phyloP scores from a whole-genome alignment of 2,888 invertebrate species.

The Liodrosophila aerea region DNA sequence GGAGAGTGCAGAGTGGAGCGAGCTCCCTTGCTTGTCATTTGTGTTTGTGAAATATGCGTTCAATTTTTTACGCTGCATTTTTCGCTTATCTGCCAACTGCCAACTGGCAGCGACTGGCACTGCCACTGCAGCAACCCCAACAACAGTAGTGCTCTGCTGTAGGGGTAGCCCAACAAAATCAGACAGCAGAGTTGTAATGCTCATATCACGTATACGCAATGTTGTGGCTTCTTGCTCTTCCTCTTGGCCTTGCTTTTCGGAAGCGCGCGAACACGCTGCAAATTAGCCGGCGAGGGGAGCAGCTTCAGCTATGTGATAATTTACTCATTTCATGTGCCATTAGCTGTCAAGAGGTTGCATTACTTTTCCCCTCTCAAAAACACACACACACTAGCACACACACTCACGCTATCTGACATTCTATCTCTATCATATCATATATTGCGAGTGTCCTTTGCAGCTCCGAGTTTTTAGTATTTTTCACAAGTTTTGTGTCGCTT shows the following conservation, averaged over 20 bases:
- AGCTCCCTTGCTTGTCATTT: conserved; percentile 55
- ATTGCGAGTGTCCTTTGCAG: conserved; percentile 1
- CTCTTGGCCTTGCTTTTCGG: too few relatives aligned
- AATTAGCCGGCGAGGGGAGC: conserved; percentile 56
- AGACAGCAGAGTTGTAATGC: conserved; percentile 45
- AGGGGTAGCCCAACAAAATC: conserved; percentile 22
- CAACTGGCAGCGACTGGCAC: conserved; percentile 57
- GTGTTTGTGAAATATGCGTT: conserved; percentile 75
- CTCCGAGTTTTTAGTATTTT: conserved; percentile 8
- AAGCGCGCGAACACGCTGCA: conserved; percentile 57
- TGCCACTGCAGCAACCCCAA: conserved; percentile 13
- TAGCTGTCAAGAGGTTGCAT: conserved; percentile 61
- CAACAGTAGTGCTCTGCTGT: not conserved
- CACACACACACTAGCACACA: too few relatives aligned
- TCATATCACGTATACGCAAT: conserved; percentile 75
- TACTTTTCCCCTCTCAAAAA: conserved; percentile 3
- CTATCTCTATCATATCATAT: not conserved
- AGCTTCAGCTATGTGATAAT: conserved; percentile 62
- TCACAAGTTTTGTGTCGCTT: conserved; percentile 40
- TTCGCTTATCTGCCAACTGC: conserved; percentile 68
- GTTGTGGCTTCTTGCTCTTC: conserved; percentile 72
- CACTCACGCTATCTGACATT: not conserved
- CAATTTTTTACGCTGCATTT: conserved; percentile 75
- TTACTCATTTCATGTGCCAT: conserved; percentile 78
- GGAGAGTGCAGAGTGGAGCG: conserved; percentile 15